Evolutionary conservation across 2,113 vertebrate genomes (phyloP).

Genomic region (Litocranius walleri): DNA sequence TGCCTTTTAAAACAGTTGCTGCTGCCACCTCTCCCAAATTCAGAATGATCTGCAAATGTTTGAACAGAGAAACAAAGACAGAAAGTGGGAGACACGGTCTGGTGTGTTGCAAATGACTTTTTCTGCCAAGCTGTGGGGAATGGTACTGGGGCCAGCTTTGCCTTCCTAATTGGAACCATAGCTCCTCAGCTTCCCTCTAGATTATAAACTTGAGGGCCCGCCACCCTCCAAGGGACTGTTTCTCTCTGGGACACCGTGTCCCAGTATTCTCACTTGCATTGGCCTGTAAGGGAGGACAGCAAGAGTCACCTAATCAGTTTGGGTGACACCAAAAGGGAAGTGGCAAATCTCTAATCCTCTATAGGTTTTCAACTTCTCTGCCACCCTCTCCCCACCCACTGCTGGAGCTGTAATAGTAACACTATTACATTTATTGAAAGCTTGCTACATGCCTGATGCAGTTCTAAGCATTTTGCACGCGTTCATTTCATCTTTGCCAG

Average conservation of each 20-base stretch:
- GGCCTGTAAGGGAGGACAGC: background rate
- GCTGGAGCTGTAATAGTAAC: background rate
- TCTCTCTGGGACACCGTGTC: background rate
- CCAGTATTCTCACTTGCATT: background rate
- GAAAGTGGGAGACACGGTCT: slow-evolving; percentile 71
- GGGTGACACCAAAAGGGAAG: background rate
- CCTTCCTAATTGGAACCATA: slow-evolving; percentile 77
- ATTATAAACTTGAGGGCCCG: slow-evolving; percentile 65
- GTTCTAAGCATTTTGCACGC: background rate
- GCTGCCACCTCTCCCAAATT: slow-evolving; percentile 61
- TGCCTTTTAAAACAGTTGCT: slow-evolving; percentile 69
- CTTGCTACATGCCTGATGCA: background rate
- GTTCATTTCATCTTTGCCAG: slow-evolving; percentile 5
- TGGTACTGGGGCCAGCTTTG: slow-evolving; percentile 71
- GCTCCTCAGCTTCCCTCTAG: slow-evolving; percentile 62
- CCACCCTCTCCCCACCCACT: background rate
- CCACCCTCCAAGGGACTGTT: slow-evolving; percentile 10
- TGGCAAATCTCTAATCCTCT: background rate
- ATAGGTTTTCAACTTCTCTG: background rate
- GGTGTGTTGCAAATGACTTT: slow-evolving; percentile 73
- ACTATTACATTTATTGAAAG: background rate
- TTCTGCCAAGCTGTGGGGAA: slow-evolving; percentile 77
- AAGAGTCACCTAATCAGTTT: background rate
- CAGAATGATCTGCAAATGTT: slow-evolving; percentile 72
- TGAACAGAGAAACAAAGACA: slow-evolving; percentile 80